phyloP scores from a whole-genome alignment of 2,888 invertebrate species.

The Perithous albicinctus region DNA sequence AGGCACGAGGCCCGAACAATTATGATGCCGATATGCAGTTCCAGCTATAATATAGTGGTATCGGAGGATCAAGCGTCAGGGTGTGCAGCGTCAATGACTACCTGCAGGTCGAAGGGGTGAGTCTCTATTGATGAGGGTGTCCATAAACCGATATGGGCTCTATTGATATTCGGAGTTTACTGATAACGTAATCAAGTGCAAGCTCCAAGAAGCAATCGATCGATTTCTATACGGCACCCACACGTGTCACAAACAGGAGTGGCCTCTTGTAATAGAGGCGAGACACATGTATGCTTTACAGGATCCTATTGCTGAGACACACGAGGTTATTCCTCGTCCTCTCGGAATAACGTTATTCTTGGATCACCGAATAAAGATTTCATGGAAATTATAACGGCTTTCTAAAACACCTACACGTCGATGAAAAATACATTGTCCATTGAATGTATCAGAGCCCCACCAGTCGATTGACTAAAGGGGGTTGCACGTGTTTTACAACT shows the following conservation, averaged over 20 bases:
- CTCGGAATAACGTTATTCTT: background rate
- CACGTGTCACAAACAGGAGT: conserved; percentile 26
- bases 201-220: too few relatives aligned
- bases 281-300: conserved; percentile 1
- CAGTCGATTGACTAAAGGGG: background rate
- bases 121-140: background rate
- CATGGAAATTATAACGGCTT: background rate
- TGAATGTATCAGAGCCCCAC: background rate
- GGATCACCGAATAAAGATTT: background rate
- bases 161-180: background rate
- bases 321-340: background rate
- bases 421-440: background rate
- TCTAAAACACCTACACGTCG: background rate
- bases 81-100: background rate
- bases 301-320: background rate
- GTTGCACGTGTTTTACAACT: background rate
- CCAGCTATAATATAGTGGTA: too few relatives aligned
- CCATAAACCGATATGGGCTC: background rate
- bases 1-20: too few relatives aligned
- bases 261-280: conserved; percentile 41
- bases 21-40: too few relatives aligned
- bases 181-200: conserved; percentile 10
- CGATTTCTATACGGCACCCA: conserved; percentile 26
- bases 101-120: background rate
- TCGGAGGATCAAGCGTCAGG: background rate